phyloP scores from a whole-genome alignment of 2,888 invertebrate species.

The Cerastis rubricosa region DNA sequence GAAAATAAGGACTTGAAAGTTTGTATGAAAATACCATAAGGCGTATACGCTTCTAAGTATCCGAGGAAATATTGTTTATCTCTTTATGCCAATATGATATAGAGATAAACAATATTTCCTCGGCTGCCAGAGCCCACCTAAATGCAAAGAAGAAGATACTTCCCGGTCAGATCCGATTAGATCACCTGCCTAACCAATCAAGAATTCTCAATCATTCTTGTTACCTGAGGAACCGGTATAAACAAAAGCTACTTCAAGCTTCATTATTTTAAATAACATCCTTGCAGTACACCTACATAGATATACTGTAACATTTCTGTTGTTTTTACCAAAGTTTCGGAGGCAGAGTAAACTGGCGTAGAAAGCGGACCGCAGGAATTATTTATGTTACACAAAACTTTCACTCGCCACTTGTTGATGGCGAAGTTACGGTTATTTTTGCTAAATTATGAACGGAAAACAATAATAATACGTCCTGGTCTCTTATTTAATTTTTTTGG shows the following conservation, averaged over 20 bases:
- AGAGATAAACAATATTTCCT: no score
- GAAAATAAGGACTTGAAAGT: no score
- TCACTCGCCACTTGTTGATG: conserved; percentile 78
- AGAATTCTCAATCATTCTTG: neutral
- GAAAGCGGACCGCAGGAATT: conserved; percentile 51
- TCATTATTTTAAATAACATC: conserved; percentile 17
- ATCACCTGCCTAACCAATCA: neutral
- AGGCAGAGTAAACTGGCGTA: conserved; percentile 16
- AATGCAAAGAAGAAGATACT: neutral
- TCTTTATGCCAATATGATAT: no score
- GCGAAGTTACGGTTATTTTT: conserved; percentile 61
- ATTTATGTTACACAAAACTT: conserved; percentile 67
- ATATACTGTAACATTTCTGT: conserved; percentile 42
- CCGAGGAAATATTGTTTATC: no score
- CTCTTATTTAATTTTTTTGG: conserved; percentile 19
- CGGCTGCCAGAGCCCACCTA: neutral
- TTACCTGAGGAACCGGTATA: neutral
- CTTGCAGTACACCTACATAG: neutral
- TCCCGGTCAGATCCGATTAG: neutral
- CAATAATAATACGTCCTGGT: conserved; percentile 29
- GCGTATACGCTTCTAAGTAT: no score
- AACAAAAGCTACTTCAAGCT: neutral
- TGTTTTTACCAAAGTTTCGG: conserved; percentile 51
- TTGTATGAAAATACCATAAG: no score
- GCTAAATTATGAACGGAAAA: conserved; percentile 51